These are phyloP conservation scores for Willisornis vidua DNA, from an alignment of 2,113 vertebrate species.

Conservation along the genomic window DNA sequence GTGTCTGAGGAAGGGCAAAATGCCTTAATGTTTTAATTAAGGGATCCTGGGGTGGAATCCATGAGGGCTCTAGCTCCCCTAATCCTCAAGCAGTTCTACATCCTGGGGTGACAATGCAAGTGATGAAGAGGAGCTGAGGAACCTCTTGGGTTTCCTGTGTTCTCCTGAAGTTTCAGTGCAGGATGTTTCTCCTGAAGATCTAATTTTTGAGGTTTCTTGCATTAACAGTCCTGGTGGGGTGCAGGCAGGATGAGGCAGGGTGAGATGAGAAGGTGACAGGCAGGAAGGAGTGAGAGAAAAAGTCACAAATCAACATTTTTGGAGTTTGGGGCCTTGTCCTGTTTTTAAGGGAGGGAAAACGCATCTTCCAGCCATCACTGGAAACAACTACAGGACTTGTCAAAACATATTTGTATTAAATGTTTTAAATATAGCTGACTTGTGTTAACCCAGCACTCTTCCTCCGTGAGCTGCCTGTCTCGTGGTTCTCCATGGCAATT, in stretches of 20 bases:
- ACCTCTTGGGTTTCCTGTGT: rapidly evolving
- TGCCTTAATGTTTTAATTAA: neutral
- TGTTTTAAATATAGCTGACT: constrained; percentile 36
- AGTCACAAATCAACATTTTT: neutral
- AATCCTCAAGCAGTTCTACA: rapidly evolving
- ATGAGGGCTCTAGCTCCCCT: rapidly evolving
- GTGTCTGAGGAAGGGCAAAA: neutral
- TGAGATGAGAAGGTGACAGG: neutral
- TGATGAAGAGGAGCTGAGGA: rapidly evolving
- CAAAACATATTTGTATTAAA: constrained; percentile 64
- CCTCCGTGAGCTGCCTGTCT: neutral
- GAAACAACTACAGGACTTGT: constrained; percentile 23
- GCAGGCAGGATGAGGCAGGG: neutral
- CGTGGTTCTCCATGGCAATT: neutral
- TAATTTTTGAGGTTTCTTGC: neutral
- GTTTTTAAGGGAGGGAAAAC: constrained; percentile 9
- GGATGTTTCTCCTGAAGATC: neutral
- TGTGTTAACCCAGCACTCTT: neutral
- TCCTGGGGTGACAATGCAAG: neutral
- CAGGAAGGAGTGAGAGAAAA: neutral
- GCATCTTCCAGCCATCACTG: neutral
- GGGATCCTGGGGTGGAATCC: neutral
- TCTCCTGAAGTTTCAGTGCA: neutral
- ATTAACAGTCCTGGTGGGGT: neutral
- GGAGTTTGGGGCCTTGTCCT: neutral